Percentiles rank a stretch among this genome's conserved stretches.
Evolutionary conservation across 2,113 vertebrate species (phyloP).

Genomic region (Spilogale gracilis): DNA sequence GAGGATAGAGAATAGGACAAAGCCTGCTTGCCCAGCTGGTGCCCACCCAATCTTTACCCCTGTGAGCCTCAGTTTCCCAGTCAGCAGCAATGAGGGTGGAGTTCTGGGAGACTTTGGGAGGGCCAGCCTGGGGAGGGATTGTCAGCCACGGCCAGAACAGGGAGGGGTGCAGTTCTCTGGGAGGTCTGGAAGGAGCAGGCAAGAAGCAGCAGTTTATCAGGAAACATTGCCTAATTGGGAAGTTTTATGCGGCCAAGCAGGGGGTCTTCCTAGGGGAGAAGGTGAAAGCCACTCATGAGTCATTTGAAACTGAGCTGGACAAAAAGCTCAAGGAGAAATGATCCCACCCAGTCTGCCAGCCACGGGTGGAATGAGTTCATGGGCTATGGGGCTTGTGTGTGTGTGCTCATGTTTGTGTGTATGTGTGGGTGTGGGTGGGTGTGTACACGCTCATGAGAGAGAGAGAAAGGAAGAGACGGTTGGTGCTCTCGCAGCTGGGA

Average conservation of each 20-base stretch:
- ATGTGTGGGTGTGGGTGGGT: background rate
- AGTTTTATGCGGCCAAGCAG: conserved; percentile 54
- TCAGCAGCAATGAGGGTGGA: background rate
- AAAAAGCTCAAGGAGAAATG: conserved; percentile 68
- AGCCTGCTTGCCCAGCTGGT: background rate
- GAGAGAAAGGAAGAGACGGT: background rate
- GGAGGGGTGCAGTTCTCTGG: background rate
- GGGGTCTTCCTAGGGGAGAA: conserved; percentile 57
- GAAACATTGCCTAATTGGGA: conserved; percentile 72
- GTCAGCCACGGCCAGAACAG: background rate
- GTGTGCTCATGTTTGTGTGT: background rate
- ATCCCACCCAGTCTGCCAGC: conserved; percentile 74
- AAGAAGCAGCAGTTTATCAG: conserved; percentile 59
- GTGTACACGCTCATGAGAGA: background rate
- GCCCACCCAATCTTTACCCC: background rate
- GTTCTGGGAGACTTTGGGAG: background rate
- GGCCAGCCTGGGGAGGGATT: background rate
- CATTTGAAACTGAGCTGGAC: conserved; percentile 72
- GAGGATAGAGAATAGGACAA: background rate
- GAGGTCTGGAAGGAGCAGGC: conserved; percentile 59
- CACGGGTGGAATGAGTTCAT: conserved; percentile 73
- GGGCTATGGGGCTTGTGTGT: background rate
- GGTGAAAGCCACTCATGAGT: conserved; percentile 59
- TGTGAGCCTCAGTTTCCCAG: background rate
- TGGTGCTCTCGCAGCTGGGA: background rate